phyloP scores from a whole-genome alignment of 2,113 vertebrate species.

The Tachysurus vachellii region DNA sequence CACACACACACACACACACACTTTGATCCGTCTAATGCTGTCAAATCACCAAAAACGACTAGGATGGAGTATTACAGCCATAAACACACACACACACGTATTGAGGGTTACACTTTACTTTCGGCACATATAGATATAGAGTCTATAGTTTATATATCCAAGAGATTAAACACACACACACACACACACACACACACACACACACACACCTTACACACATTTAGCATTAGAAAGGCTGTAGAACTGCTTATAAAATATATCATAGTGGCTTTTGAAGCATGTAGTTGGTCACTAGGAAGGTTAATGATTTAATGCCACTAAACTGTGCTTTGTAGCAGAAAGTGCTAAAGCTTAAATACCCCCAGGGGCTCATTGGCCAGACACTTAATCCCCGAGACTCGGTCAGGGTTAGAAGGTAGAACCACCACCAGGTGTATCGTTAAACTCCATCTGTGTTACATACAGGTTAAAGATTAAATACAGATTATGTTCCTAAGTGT shows the following conservation, averaged over 20 bases:
- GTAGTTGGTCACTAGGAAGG: constrained; percentile 48
- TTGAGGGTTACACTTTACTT: neutral
- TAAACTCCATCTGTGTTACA: neutral
- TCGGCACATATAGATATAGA: neutral
- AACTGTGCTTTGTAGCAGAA: constrained; percentile 70
- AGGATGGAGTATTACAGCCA: constrained; percentile 58
- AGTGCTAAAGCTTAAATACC: constrained; percentile 64
- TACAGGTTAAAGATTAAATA: neutral
- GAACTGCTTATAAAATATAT: constrained; percentile 56
- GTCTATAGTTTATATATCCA: neutral
- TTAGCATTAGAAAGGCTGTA: constrained; percentile 55
- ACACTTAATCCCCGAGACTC: no score
- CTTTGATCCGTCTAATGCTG: constrained; percentile 17
- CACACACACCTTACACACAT: constrained; percentile 32
- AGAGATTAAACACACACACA: neutral
- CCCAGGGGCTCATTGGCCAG: neutral
- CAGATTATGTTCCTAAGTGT: neutral
- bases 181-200: constrained; percentile 45
- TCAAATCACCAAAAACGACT: constrained; percentile 55
- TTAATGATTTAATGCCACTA: constrained; percentile 53
- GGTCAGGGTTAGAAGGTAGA: no score
- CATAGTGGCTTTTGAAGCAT: constrained; percentile 28
- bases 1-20: constrained; percentile 31
- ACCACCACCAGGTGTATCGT: neutral
- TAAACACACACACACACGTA: constrained; percentile 50